phyloP scores from a whole-genome alignment of 2,113 vertebrate genomes.

The Tursiops truncatus region DNA sequence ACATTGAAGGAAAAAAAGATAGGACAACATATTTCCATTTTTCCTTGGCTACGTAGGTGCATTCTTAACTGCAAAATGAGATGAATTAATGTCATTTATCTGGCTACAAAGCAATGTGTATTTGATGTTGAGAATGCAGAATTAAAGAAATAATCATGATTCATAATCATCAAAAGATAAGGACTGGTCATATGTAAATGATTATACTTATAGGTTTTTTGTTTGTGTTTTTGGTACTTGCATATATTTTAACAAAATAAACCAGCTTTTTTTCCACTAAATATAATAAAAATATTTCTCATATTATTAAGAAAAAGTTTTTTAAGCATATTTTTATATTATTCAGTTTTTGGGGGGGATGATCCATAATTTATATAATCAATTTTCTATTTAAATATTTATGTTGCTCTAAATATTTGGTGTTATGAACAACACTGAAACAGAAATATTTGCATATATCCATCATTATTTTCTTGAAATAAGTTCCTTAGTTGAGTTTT shows the following conservation, averaged over 20 bases:
- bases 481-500: neutral
- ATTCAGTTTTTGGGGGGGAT: neutral
- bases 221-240: neutral
- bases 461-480: slow-evolving; percentile 8
- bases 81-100: neutral
- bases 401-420: neutral
- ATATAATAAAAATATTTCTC: neutral
- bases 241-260: slow-evolving; percentile 47
- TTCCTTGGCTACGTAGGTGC: neutral
- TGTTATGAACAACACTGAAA: neutral
- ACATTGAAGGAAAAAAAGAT: neutral
- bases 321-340: neutral
- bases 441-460: neutral
- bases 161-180: neutral
- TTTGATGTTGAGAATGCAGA: neutral
- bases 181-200: neutral
- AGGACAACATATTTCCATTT: neutral
- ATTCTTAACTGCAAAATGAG: neutral
- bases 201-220: neutral
- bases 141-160: neutral
- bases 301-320: neutral
- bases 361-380: neutral
- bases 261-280: neutral
- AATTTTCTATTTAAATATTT: slow-evolving; percentile 12
- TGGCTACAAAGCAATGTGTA: neutral